Percentiles rank a stretch among this genome's conserved stretches.
Evolutionary conservation across 2,113 vertebrate genomes (phyloP).

Genomic region (Hippolais icterina): DNA sequence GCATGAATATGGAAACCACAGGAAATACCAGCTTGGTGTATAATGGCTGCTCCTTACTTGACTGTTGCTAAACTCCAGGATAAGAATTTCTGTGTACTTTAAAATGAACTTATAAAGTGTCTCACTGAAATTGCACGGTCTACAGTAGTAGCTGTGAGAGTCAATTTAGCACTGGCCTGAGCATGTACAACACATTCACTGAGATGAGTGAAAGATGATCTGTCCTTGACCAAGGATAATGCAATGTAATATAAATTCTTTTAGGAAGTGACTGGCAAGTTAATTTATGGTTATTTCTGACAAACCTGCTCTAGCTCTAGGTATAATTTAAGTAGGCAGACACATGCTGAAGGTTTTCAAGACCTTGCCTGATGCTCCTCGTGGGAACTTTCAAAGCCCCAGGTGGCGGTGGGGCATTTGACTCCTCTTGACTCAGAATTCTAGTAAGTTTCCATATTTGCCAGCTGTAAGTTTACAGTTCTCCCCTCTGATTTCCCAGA

Average conservation of each 20-base stretch:
- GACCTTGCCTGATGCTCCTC: background rate
- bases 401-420: rapidly evolving
- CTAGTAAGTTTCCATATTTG: background rate
- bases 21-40: background rate
- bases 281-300: background rate
- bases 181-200: background rate
- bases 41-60: background rate
- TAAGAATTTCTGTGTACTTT: background rate
- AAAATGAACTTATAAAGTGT: background rate
- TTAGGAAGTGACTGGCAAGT: background rate
- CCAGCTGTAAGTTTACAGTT: background rate
- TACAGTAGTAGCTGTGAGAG: background rate
- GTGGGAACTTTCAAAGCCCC: background rate
- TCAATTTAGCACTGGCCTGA: background rate
- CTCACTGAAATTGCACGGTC: background rate
- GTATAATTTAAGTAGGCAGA: background rate
- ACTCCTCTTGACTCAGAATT: background rate
- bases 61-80: background rate
- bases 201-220: background rate
- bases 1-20: slow-evolving; percentile 1
- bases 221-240: background rate
- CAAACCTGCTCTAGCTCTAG: background rate
- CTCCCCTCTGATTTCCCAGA: background rate
- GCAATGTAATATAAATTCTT: background rate
- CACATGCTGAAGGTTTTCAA: background rate